Percentiles rank a stretch among this genome's conserved stretches.
Conservation (phyloP, 2,888 invertebrate species). For the Morinoia aosen region DNA sequence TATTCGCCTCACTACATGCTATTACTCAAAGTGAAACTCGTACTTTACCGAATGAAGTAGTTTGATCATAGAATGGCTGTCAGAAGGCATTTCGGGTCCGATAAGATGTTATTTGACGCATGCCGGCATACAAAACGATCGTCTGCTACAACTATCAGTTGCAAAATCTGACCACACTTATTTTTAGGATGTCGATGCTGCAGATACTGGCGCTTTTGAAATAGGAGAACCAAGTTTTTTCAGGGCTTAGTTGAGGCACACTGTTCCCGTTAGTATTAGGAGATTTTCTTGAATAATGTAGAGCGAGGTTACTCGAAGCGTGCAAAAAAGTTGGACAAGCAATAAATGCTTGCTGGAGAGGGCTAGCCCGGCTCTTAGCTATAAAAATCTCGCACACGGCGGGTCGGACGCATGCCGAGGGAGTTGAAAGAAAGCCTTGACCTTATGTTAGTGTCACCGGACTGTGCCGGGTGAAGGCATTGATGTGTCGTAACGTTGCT, state of each 20-base stretch:
- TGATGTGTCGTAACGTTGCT: background rate
- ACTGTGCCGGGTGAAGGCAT: conserved; percentile 34
- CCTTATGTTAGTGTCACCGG: conserved; percentile 30
- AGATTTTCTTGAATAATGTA: conserved; percentile 3
- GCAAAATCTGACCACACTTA: background rate
- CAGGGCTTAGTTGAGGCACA: background rate
- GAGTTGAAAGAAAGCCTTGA: conserved; percentile 34
- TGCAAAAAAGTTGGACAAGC: background rate
- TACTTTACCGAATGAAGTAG: background rate
- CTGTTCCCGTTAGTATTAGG: background rate
- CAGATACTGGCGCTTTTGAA: background rate
- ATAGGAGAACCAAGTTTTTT: background rate
- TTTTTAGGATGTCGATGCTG: background rate
- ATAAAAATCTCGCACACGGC: background rate
- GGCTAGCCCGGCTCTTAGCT: background rate
- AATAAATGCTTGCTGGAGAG: background rate
- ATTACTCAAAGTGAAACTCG: background rate
- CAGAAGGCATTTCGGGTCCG: background rate
- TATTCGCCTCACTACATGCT: background rate
- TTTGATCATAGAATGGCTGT: no score
- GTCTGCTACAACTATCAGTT: background rate
- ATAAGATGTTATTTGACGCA: background rate
- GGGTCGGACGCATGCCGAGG: background rate
- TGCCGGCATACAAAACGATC: background rate
- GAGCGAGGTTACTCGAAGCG: background rate